Evolutionary conservation across 2,797 vertebrate species (phyloP).

Genomic region (Salarias fasciatus): DNA sequence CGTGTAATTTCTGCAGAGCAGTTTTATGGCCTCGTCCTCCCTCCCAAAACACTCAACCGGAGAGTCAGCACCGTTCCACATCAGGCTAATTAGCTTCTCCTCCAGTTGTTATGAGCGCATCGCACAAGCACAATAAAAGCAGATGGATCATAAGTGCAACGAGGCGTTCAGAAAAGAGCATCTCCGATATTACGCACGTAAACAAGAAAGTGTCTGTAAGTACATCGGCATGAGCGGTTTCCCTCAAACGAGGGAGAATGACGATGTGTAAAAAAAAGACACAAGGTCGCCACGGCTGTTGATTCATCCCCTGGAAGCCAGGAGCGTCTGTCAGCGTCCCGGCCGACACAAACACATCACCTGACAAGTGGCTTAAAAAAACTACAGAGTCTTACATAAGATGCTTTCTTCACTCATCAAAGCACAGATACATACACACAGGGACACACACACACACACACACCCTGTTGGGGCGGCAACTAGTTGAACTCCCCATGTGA

Average conservation of each 20-base stretch:
- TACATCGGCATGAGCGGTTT: not conserved
- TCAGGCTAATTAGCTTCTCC: slow-evolving; percentile 37
- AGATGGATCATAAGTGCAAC: slow-evolving; percentile 10
- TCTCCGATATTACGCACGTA: not conserved
- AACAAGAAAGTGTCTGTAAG: not conserved
- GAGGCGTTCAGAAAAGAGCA: not conserved
- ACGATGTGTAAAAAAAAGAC: not conserved
- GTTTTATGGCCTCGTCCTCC: slow-evolving; percentile 42
- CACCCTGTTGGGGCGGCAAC: slow-evolving; percentile 7
- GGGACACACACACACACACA: slow-evolving; percentile 16
- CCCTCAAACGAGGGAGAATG: not conserved
- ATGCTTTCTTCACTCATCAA: slow-evolving; percentile 29
- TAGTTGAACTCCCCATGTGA: not conserved
- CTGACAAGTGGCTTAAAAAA: slow-evolving; percentile 38
- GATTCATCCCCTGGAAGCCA: not conserved
- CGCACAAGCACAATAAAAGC: slow-evolving; percentile 1
- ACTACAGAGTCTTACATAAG: slow-evolving; percentile 34
- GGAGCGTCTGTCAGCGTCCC: not conserved
- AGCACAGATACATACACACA: slow-evolving; percentile 22
- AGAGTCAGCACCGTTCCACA: slow-evolving; percentile 23
- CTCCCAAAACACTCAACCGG: slow-evolving; percentile 23
- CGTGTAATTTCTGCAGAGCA: slow-evolving; percentile 24
- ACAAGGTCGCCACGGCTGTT: not conserved
- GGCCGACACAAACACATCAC: slow-evolving; percentile 27
- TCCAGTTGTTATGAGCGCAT: slow-evolving; percentile 15